Percentiles rank a stretch among this genome's conserved stretches.
Evolutionary conservation across 2,797 vertebrate species (phyloP).

Genomic region (Coracias cyanogaster): DNA sequence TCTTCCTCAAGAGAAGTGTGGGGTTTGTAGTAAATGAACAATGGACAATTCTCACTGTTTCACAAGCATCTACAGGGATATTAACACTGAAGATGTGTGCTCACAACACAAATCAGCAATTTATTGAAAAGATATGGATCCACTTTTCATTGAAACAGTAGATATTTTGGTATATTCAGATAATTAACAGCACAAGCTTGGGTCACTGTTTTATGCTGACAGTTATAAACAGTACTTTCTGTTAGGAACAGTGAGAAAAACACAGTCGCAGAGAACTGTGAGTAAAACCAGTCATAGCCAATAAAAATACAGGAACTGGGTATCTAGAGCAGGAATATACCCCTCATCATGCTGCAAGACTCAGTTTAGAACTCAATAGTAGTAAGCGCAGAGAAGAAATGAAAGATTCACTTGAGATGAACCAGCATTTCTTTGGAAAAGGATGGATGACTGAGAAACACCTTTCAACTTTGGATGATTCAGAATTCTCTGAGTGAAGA

Average conservation of each 20-base stretch:
- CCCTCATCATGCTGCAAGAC: background rate
- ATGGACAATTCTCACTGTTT: background rate
- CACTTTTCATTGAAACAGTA: background rate
- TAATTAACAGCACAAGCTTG: background rate
- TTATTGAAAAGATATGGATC: background rate
- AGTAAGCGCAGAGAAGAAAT: background rate
- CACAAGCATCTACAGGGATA: background rate
- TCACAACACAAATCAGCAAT: background rate
- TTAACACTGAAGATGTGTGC: background rate
- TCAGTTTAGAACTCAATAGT: background rate
- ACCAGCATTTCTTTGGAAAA: background rate
- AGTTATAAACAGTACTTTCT: background rate
- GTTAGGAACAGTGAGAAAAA: background rate
- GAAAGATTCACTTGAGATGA: background rate
- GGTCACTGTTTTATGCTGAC: background rate
- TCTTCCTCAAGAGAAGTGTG: background rate
- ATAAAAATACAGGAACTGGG: background rate
- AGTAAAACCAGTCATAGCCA: background rate
- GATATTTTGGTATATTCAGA: background rate
- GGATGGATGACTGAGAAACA: background rate
- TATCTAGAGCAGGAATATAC: background rate
- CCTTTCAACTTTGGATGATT: background rate
- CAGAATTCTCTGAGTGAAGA: background rate
- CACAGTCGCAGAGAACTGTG: background rate
- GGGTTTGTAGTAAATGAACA: background rate